Conservation (phyloP, 2,888 invertebrate species). For the Nebria salina region DNA sequence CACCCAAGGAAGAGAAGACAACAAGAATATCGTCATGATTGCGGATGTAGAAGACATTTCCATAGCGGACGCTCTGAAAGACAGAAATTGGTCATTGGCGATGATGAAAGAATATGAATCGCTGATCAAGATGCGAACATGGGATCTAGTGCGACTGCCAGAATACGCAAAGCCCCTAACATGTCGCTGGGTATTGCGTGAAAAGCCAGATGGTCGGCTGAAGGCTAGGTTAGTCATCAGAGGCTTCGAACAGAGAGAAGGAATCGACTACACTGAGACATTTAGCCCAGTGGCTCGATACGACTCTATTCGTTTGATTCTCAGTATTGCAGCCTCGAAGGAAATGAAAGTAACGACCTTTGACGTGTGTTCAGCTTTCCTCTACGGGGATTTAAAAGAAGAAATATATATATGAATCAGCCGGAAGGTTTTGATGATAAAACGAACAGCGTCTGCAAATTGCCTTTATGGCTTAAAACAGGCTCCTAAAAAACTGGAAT, state of each 20-base stretch:
- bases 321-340: conserved; percentile 49
- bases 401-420: conserved; percentile 49
- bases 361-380: conserved; percentile 51
- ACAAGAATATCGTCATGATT: too few relatives aligned
- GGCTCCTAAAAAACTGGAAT: too few relatives aligned
- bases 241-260: conserved; percentile 15
- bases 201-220: not conserved
- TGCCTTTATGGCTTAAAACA: conserved; percentile 15
- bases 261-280: conserved; percentile 18
- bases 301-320: conserved; percentile 46
- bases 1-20: too few relatives aligned
- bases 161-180: not conserved
- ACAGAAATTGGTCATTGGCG: too few relatives aligned
- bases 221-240: conserved; percentile 12
- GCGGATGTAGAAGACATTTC: too few relatives aligned
- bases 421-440: conserved; percentile 48
- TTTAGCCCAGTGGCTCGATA: conserved; percentile 5
- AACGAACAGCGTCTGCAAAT: too few relatives aligned
- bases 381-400: conserved; percentile 47
- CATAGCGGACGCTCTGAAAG: too few relatives aligned
- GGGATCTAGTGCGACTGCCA: conserved; percentile 4
- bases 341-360: conserved; percentile 49
- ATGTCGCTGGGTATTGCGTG: conserved; percentile 3
- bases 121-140: not conserved
- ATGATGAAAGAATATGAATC: too few relatives aligned